phyloP scores from a whole-genome alignment of 2,888 invertebrate genomes.

The Keiferia lycopersicella region DNA sequence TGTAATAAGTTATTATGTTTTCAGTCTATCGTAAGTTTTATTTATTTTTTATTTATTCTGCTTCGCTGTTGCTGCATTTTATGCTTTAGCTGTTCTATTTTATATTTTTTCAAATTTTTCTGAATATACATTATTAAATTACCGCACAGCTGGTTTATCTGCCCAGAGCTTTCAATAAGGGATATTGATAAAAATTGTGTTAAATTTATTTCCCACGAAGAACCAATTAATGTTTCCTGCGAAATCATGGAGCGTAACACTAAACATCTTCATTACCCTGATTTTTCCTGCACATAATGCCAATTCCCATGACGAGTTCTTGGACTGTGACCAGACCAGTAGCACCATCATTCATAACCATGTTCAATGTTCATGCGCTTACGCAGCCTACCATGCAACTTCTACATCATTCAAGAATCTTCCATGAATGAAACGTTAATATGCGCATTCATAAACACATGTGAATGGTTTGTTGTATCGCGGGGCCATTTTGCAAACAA shows the following conservation, averaged over 20 bases:
- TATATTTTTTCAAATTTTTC: too few relatives aligned
- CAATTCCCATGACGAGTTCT: slow-evolving; percentile 72
- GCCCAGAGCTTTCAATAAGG: background rate
- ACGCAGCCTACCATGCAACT: slow-evolving; percentile 47
- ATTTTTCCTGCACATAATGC: slow-evolving; percentile 52
- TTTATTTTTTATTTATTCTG: too few relatives aligned
- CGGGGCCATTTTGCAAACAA: slow-evolving; percentile 24
- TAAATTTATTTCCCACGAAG: slow-evolving; percentile 44
- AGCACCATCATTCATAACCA: slow-evolving; percentile 41
- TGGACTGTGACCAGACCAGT: slow-evolving; percentile 63
- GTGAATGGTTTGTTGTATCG: slow-evolving; percentile 24
- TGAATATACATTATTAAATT: too few relatives aligned
- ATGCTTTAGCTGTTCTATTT: too few relatives aligned
- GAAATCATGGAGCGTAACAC: slow-evolving; percentile 50
- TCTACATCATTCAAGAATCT: slow-evolving; percentile 26
- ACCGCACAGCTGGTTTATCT: too few relatives aligned
- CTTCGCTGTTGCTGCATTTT: too few relatives aligned
- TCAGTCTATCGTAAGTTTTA: background rate
- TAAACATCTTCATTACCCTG: slow-evolving; percentile 47
- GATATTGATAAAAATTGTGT: background rate
- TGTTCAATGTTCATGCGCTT: slow-evolving; percentile 33
- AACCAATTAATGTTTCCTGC: slow-evolving; percentile 44
- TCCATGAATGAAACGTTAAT: slow-evolving; percentile 35
- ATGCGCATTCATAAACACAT: slow-evolving; percentile 27
- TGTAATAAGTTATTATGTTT: background rate